Base-by-base conservation (phyloP, 2,113 vertebrate species). In the Leiothrix lutea region DNA sequence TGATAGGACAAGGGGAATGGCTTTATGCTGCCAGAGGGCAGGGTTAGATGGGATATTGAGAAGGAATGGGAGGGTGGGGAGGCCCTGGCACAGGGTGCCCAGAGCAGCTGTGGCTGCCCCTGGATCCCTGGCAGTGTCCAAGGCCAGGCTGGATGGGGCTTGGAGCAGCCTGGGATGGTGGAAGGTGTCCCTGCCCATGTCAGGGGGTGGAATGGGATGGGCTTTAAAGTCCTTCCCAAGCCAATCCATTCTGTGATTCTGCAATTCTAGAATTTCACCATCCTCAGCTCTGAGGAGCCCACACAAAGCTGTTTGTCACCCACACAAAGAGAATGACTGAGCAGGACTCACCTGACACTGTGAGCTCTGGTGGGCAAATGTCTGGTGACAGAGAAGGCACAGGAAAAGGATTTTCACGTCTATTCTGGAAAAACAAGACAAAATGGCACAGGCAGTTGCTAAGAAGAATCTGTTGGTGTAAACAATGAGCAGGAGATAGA, bases 351-450 rank as follows among this genome's bases (percentile, higher is more conserved):
- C 98, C 98, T 95, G 98, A 98, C 74, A 97, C 61, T 1, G 97
- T 98, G 17, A 97, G 98, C 88, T 99, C 98, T 58, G 98, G 98
- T n/a, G 98, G 98, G 86, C 98, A 98, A 95, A 98, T 97, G 81
- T 99, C 99, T 0, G 98, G 98, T 40, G 98, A 98, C 54, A 95
- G 95, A 40, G 98, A 98, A 95, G 98, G 97, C 95, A 98, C 98
- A n/a, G 96, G 90, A 65, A 95, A 96, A 65, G 96, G 74, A 69
- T 98, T 98, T 94, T 99, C 98, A 53, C 80, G 95, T 96, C 97
- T 98, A n/a, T 96, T 98, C 99, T 99, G 91, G 70, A 94, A 92
- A 88, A 94, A 90, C 26, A 70, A 92, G 66, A 92, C 33, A 94
- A 64, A 93, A 84, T 1, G 6, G 19, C 90, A 85, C 29, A 62